These are phyloP conservation scores for Liodrosophila aerea DNA, from an alignment of 2,888 invertebrate species.

Conservation along the genomic window DNA sequence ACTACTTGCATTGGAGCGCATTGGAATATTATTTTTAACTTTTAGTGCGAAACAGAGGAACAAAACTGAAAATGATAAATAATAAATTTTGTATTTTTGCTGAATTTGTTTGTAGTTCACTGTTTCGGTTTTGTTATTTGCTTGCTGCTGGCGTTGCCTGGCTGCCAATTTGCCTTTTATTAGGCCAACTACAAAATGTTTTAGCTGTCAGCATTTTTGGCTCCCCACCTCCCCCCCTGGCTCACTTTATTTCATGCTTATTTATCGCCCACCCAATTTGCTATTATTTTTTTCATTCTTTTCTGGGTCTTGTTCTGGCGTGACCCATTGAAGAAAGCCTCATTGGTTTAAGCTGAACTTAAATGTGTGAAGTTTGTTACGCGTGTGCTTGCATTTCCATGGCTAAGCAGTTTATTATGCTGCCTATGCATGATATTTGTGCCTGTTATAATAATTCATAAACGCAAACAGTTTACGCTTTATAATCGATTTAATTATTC, in stretches of 20 bases:
- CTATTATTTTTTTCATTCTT: background rate
- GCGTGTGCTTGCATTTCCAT: constrained; percentile 23
- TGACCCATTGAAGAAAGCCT: constrained; percentile 53
- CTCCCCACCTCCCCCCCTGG: background rate
- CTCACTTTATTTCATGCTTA: background rate
- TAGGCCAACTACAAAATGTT: constrained; percentile 61
- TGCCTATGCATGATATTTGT: too few relatives aligned
- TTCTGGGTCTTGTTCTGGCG: constrained; percentile 15
- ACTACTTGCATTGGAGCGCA: background rate
- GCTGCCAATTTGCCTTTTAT: constrained; percentile 64
- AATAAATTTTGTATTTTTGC: constrained; percentile 56
- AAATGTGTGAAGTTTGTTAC: constrained; percentile 3
- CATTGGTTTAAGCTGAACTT: constrained; percentile 25
- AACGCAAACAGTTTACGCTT: constrained; percentile 8
- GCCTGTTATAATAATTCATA: constrained; percentile 21
- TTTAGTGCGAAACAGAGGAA: constrained; percentile 26
- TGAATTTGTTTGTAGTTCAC: constrained; percentile 35
- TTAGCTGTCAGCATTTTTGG: constrained; percentile 61
- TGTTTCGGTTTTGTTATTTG: constrained; percentile 11
- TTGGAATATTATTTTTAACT: constrained; percentile 57
- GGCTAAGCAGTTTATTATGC: background rate
- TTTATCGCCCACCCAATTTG: constrained; percentile 48
- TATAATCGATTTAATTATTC: background rate
- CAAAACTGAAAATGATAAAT: constrained; percentile 54
- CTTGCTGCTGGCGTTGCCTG: constrained; percentile 32